Percentiles rank a stretch among this genome's conserved stretches.
Evolutionary conservation across 2,113 vertebrate genomes (phyloP).

Genomic region (Xenopus laevis): DNA sequence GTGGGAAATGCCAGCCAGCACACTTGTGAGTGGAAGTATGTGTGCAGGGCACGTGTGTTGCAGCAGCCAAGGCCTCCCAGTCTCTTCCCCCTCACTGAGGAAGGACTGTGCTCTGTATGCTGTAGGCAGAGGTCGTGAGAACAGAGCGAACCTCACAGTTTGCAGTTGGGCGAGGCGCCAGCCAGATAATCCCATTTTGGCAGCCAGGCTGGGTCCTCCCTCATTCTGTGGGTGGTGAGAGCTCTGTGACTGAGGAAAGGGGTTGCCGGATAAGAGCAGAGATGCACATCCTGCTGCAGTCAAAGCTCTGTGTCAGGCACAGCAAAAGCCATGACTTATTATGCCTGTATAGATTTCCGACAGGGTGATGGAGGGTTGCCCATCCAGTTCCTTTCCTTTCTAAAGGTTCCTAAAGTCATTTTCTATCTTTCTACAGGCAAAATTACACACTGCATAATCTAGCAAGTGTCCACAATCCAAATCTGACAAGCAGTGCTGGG

Average conservation of each 20-base stretch:
- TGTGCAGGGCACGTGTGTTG: conserved; percentile 28
- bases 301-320: too few relatives aligned
- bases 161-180: conserved; percentile 74
- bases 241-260: conserved; percentile 12
- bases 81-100: conserved; percentile 29
- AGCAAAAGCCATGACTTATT: too few relatives aligned
- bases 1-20: not conserved
- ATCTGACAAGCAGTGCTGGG: too few relatives aligned
- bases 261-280: not conserved
- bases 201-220: conserved; percentile 50
- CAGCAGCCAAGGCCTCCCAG: conserved; percentile 24
- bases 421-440: too few relatives aligned
- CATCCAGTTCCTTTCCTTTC: too few relatives aligned
- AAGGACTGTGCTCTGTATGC: conserved; percentile 4
- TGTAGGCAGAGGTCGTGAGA: conserved; percentile 76
- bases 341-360: too few relatives aligned
- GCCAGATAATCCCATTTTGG: conserved; percentile 68
- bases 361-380: too few relatives aligned
- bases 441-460: too few relatives aligned
- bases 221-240: conserved; percentile 59
- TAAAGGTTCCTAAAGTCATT: too few relatives aligned
- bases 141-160: conserved; percentile 71
- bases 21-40: conserved; percentile 21
- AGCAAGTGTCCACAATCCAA: too few relatives aligned
- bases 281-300: too few relatives aligned